Base-by-base conservation (phyloP, 2,113 vertebrate species). In the Triplophysa rosa region DNA sequence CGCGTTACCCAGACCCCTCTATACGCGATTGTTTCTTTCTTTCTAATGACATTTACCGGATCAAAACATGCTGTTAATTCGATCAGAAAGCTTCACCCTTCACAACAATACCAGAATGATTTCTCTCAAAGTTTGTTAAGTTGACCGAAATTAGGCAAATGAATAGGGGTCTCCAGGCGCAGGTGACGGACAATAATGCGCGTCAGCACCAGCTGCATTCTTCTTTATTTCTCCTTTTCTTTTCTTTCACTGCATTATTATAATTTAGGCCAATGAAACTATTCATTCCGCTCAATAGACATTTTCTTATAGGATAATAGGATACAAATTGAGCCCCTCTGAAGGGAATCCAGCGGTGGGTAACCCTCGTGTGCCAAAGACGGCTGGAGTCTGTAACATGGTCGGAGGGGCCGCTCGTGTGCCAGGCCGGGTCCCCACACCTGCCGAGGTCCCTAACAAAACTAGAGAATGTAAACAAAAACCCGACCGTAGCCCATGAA, bases 61-160 rank as follows among this genome's bases (percentile, higher is more conserved):
- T 99, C 97, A 98, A 98, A 99, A 99, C 97, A 95, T 94, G 95
- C 95, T 98, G 95, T 97, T 99, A 99, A 99, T 99, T 99, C 96
- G 97, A 98, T 98, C 96, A 98, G 96, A 98, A 98, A 95, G 97
- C 96, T 96, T 96, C 94, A 94, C 95, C 94, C 96, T 96, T 92
- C 93, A 89, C 94, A 95, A 99, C 97, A 99, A 99, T 97, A 90
- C 95, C 96, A 94, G 95, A 95, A 96, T 96, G 95, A 97, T 97
- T 97, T 96, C 95, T 96, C 94, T 95, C 95, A 95, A 98, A 98
- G 95, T 98, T 99, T 96, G 96, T 98, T 99, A 98, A 98, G 98
- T 96, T 98, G 96, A 97, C 95, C 96, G 95, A 98, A 98, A 98
- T 98, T 98, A 98, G 96, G 95, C 96, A 97, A 98, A 98, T 98